Percentiles rank a stretch among this genome's conserved stretches.
Evolutionary conservation across 2,797 vertebrate species (phyloP).

Genomic region (Chloroceryle inda): DNA sequence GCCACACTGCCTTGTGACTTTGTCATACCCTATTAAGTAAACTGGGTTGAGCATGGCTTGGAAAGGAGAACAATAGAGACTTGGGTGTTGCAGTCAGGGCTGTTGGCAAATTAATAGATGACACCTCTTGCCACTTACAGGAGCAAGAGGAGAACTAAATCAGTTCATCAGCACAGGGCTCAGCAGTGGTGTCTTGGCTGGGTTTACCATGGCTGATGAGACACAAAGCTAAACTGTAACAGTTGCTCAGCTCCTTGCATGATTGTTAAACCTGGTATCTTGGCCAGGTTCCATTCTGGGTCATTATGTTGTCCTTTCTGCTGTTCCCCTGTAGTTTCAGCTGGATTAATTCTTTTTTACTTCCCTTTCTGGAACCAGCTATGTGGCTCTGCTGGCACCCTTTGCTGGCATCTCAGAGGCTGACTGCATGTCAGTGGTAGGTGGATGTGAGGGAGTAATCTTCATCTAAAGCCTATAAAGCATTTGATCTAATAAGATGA

Average conservation of each 20-base stretch:
- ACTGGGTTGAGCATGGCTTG: background rate
- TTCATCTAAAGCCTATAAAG: slow-evolving; percentile 34
- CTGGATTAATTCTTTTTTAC: slow-evolving; percentile 48
- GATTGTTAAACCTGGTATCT: slow-evolving; percentile 47
- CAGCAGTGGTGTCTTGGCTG: slow-evolving; percentile 47
- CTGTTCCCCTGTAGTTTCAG: slow-evolving; percentile 47
- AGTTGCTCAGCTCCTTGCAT: slow-evolving; percentile 41
- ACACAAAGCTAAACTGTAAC: slow-evolving; percentile 27
- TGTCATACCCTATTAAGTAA: slow-evolving; percentile 39
- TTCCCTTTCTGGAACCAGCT: slow-evolving; percentile 28
- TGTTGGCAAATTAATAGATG: slow-evolving; percentile 67
- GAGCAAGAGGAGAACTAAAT: slow-evolving; percentile 14
- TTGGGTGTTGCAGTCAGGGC: slow-evolving; percentile 33
- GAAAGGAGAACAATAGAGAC: slow-evolving; percentile 40
- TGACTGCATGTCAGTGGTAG: slow-evolving; percentile 27
- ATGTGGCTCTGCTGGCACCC: slow-evolving; percentile 24
- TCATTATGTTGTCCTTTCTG: slow-evolving; percentile 67
- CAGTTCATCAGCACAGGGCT: slow-evolving; percentile 18
- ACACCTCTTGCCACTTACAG: slow-evolving; percentile 65
- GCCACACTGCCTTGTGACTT: slow-evolving; percentile 36
- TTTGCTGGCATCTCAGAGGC: slow-evolving; percentile 35
- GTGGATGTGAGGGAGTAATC: slow-evolving; percentile 6
- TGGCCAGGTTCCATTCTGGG: slow-evolving; percentile 60
- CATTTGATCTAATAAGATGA: slow-evolving; percentile 46
- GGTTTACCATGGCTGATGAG: background rate